A percentile compares a stretch with the other conserved stretches of the same genome.
phyloP scores from a whole-genome alignment of 1,140 invertebrate species.

The Rhagoletis zephyria region DNA sequence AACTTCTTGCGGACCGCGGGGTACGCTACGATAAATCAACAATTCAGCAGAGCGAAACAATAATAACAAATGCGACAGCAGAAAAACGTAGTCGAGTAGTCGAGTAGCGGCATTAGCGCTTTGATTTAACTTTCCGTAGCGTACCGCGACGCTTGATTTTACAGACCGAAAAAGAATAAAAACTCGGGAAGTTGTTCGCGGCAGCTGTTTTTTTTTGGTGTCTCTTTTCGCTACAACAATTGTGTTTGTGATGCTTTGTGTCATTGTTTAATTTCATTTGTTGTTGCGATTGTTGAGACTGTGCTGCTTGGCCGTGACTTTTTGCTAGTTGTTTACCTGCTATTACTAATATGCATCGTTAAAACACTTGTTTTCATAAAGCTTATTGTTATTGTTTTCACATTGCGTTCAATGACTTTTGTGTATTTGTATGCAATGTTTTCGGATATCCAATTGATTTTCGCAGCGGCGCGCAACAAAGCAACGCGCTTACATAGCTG shows the following conservation, averaged over 20 bases:
- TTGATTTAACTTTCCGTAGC: not conserved
- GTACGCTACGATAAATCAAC: too few relatives aligned
- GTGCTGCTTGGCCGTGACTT: not conserved
- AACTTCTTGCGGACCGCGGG: too few relatives aligned
- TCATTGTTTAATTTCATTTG: not conserved
- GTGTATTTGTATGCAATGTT: not conserved
- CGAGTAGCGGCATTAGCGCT: conserved; percentile 9
- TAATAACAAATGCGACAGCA: not conserved
- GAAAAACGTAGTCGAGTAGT: not conserved
- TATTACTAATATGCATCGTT: too few relatives aligned
- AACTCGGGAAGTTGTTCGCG: not conserved
- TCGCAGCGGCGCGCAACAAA: not conserved
- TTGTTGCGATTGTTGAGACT: not conserved
- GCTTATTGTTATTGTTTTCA: not conserved
- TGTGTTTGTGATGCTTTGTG: not conserved
- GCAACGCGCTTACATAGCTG: not conserved
- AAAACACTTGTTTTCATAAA: not conserved
- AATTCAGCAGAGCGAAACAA: too few relatives aligned
- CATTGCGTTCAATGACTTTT: not conserved
- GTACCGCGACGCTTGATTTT: not conserved
- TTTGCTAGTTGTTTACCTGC: not conserved
- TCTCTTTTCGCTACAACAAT: not conserved
- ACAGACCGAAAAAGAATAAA: not conserved
- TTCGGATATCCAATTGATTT: not conserved
- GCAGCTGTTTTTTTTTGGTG: not conserved